phyloP scores from a whole-genome alignment of 2,113 vertebrate species.

The Ictalurus furcatus region DNA sequence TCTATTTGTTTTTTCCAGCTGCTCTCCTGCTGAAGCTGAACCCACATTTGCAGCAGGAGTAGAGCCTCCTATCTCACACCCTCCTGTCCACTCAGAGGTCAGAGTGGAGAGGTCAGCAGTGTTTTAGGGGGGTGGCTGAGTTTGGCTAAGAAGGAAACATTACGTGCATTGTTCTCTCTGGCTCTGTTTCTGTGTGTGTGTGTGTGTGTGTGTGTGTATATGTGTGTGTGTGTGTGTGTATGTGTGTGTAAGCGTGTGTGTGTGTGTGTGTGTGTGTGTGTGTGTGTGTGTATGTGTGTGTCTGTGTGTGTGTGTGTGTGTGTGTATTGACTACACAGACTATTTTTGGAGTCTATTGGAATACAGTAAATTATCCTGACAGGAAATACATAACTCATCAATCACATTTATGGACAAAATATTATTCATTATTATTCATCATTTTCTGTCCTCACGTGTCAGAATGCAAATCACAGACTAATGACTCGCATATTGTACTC shows the following conservation, averaged over 20 bases:
- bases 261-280: not conserved
- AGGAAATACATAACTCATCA: conserved; percentile 50
- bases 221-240: not conserved
- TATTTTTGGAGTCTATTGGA: conserved; percentile 52
- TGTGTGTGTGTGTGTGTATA: not conserved
- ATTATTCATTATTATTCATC: conserved; percentile 44
- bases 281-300: not conserved
- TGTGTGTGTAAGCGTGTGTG: not conserved
- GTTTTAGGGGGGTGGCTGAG: conserved; percentile 11
- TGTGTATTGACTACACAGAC: conserved; percentile 33
- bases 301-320: not conserved
- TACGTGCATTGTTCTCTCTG: not conserved
- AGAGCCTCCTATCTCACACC: conserved; percentile 9
- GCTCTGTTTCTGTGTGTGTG: not conserved
- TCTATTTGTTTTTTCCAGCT: not conserved
- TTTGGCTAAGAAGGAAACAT: not conserved
- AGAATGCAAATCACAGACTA: conserved; percentile 41
- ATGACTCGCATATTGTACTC: conserved; percentile 41
- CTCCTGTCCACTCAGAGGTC: conserved; percentile 36
- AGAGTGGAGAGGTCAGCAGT: conserved; percentile 34
- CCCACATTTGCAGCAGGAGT: not conserved
- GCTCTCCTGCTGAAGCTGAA: not conserved
- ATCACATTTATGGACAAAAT: conserved; percentile 47
- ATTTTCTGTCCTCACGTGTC: conserved; percentile 29
- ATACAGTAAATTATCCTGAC: conserved; percentile 54